Base-by-base conservation (phyloP, 1,140 invertebrate genomes). In the Drosophila cardini region DNA sequence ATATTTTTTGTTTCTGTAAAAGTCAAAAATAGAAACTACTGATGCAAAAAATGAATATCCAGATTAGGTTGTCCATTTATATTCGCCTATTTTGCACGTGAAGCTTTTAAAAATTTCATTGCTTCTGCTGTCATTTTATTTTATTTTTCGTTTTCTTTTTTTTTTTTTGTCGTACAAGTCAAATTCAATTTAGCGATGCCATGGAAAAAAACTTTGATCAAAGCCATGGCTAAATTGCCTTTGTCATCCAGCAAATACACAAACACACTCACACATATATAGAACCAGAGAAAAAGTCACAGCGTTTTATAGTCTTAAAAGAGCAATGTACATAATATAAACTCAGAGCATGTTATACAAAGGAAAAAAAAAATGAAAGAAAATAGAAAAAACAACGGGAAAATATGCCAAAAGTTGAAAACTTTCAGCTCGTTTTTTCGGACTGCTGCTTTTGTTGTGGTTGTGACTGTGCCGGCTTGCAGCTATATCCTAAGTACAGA, bases 171-270 rank as follows among this genome's bases (percentile, higher is more conserved):
- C 43, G 26, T 61, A 45, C 58, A 78, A 86, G 72, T 79, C 79
- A 82, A 86, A 86, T 82, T 86, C 85, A 87, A 86, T 86, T 86
- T 86, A 87, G 79, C 74, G 79, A 53, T 60, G 68, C 77, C 26
- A 45, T 46, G 38, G 16, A 61, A 62, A 72, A 67, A 45, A 84
- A 80, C 72, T 87, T 86, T 86, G 82, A 86, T 86, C 82, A 87
- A 87, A 86, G 82, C 78, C 61, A 42, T 43, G 53, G 21, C 67
- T 61, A 86, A 87, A 86, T 87, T 87, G 82, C 83, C 69, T 76
- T 82, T 87, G 82, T 75, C 76, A 65, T 50, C 53, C 67, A 58
- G 21, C 16, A 58, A 36, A 61, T 16, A 50, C 21, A 56, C 21
- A 46, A 26, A 16, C n/a, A 56, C 4, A 42, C 32, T 53, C 40